These are phyloP conservation scores for Myotis yumanensis DNA, from an alignment of 2,113 vertebrate genomes.

Conservation along the genomic window DNA sequence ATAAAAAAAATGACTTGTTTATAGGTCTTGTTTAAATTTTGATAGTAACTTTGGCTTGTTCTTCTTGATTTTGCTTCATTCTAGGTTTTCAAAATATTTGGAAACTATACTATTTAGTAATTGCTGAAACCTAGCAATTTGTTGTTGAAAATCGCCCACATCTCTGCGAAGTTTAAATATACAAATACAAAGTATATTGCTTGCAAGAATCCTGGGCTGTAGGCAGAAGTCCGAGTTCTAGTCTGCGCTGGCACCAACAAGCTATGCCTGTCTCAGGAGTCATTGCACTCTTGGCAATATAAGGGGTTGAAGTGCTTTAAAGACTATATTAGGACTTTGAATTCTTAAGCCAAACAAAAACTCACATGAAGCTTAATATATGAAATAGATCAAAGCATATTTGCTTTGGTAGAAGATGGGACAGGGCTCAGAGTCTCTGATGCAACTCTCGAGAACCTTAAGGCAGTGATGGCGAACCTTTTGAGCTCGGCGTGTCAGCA, in stretches of 20 bases:
- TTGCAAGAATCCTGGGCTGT: not conserved
- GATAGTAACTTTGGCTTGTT: not conserved
- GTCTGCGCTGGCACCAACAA: not conserved
- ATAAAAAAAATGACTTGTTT: not conserved
- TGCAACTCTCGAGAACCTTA: not conserved
- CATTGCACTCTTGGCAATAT: not conserved
- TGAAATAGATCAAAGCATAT: constrained; percentile 14
- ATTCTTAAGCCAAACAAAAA: constrained; percentile 21
- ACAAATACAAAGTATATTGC: not conserved
- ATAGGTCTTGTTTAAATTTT: constrained; percentile 3
- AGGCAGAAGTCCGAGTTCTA: not conserved
- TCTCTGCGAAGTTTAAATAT: not conserved
- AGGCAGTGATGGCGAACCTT: too few relatives aligned
- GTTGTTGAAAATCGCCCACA: not conserved
- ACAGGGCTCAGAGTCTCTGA: not conserved
- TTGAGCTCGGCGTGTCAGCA: too few relatives aligned
- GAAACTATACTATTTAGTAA: not conserved
- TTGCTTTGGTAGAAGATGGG: not conserved
- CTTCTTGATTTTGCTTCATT: constrained; percentile 34
- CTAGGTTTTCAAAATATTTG: constrained; percentile 32
- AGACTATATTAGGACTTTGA: not conserved
- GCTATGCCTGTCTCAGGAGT: not conserved
- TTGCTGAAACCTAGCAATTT: not conserved
- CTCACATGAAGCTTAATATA: not conserved
- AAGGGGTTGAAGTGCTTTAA: not conserved